A percentile compares a stretch with the other conserved stretches of the same genome.
Conservation (phyloP, 2,888 invertebrate genomes). For the Metallyticus violacea region DNA sequence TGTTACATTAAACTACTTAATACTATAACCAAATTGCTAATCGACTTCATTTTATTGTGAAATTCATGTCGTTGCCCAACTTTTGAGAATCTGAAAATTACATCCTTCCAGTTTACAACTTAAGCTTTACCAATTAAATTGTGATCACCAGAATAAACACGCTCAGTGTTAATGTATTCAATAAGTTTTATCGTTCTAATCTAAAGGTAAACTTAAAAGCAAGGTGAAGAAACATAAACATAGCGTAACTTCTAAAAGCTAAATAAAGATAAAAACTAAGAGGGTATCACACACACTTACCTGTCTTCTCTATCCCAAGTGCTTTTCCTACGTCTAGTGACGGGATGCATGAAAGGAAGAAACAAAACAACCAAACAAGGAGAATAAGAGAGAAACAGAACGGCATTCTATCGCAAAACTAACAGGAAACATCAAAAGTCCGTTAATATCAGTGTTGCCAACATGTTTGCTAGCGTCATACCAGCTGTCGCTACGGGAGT, state of each 20-base stretch:
- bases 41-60: too few relatives aligned
- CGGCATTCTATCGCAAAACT: background rate
- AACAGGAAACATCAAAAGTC: background rate
- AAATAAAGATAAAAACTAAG: background rate
- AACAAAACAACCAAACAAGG: slow-evolving; percentile 34
- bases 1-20: too few relatives aligned
- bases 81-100: too few relatives aligned
- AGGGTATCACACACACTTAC: slow-evolving; percentile 22
- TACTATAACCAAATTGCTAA: too few relatives aligned
- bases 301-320: slow-evolving; percentile 35
- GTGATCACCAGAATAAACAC: too few relatives aligned
- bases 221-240: background rate
- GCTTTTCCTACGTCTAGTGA: slow-evolving; percentile 32
- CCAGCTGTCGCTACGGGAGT: too few relatives aligned
- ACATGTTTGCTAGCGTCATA: too few relatives aligned
- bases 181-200: too few relatives aligned
- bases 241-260: background rate
- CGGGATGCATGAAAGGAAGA: slow-evolving; percentile 27
- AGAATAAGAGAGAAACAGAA: slow-evolving; percentile 20
- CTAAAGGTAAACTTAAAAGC: background rate
- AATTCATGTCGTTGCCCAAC: too few relatives aligned
- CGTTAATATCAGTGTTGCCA: background rate
- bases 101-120: too few relatives aligned
- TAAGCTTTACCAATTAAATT: too few relatives aligned
- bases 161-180: too few relatives aligned